Base-by-base conservation (phyloP, 2,888 invertebrate species). In the Campopleginae sp. region DNA sequence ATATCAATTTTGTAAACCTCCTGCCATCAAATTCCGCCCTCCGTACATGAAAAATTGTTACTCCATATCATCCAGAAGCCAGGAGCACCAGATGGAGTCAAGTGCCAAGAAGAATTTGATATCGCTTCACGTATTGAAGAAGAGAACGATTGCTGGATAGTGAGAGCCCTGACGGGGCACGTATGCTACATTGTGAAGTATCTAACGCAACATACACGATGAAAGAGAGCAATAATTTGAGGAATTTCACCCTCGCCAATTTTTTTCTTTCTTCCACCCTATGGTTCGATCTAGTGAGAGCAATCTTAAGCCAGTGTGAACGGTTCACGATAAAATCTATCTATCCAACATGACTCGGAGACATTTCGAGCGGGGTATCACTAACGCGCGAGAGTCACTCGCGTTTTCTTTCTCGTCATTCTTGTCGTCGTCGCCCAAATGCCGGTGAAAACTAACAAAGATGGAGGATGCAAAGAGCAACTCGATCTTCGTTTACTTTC, bases 51-150 rank as follows among this genome's bases (percentile, higher is more conserved):
- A 84, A 84, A 80, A 84, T 84, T 66, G 84, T 68, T 48, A 58
- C 80, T 66, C 48, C 66, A 68, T 70, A 78, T 84, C 84, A 76
- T 46, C 71, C 58, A 46, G 58, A 65, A 61, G 61, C 46, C 44
- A 66, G 80, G 54, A 71, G 71, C 76, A 14, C 76, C 84, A 77
- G 77, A 78, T 84, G 84, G 48, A 81, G 61, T 74, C 80, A 81
- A 84, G 84, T 81, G 78, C 74, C 81, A 74, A 66, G 74, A 82
- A 68, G 77, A 81, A 84, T 84, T 81, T 77, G 68, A 84, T 84
- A 81, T 78, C 65, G 74, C 74, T 63, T 72, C 77, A 70, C 80
- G 81, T 77, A 68, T 74, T 48, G 65, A 19, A 77, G 42, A 74
- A 17, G 65, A 51, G 19, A 63, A 23, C 54, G 58, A 44, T 42